Evolutionary conservation across 2,113 vertebrate species (phyloP).

Genomic region (Lophotis ruficrista): DNA sequence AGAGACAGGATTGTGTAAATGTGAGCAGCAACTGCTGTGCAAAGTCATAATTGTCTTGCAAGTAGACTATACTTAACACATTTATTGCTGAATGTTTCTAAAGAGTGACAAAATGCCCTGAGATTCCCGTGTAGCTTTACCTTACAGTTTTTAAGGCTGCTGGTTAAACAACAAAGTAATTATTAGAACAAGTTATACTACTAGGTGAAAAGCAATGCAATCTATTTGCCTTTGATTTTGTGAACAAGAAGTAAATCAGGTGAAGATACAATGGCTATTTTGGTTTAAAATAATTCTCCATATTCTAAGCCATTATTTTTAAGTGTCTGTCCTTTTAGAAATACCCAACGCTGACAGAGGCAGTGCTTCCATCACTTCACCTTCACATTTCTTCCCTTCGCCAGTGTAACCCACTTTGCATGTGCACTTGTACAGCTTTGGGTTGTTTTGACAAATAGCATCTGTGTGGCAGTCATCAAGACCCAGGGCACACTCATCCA

Average conservation of each 20-base stretch:
- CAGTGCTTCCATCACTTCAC: slow-evolving; percentile 55
- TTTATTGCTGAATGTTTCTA: neutral
- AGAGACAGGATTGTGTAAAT: neutral
- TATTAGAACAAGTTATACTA: neutral
- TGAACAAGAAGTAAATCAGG: neutral
- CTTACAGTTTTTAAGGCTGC: neutral
- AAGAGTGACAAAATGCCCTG: neutral
- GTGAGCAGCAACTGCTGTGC: neutral
- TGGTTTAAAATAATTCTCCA: neutral
- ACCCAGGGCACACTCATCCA: slow-evolving; percentile 90
- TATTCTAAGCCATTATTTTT: neutral
- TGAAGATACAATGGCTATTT: neutral
- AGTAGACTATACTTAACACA: neutral
- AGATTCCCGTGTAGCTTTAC: neutral
- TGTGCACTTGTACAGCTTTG: slow-evolving; percentile 90
- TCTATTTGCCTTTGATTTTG: neutral
- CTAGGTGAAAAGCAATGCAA: neutral
- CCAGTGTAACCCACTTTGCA: slow-evolving; percentile 93
- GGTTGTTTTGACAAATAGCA: slow-evolving; percentile 93
- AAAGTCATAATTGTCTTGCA: neutral
- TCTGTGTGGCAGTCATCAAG: slow-evolving; percentile 93
- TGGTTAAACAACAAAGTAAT: neutral
- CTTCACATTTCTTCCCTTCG: slow-evolving; percentile 88
- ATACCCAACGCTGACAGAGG: neutral
- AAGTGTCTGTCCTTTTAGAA: neutral